Percentiles rank a stretch among this genome's conserved stretches.
Evolutionary conservation across 2,797 vertebrate genomes (phyloP).

Genomic region (Coregonus suidteri): DNA sequence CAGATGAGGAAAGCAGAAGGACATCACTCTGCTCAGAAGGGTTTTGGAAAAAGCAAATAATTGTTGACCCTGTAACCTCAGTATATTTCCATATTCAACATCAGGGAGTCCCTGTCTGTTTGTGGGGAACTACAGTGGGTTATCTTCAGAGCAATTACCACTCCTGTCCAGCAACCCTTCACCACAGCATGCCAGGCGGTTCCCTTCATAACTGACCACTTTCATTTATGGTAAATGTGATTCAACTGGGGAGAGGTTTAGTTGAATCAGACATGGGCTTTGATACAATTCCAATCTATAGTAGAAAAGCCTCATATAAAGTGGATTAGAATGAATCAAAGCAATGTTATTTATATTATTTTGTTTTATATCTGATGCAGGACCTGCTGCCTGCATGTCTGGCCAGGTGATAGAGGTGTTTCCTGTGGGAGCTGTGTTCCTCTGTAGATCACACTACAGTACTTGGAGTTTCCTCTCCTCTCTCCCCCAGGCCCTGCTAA

Average conservation of each 20-base stretch:
- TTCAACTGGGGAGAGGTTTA: neutral
- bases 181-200: no score
- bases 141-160: constrained; percentile 2
- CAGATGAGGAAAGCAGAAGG: constrained; percentile 75
- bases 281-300: neutral
- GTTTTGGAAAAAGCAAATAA: constrained; percentile 32
- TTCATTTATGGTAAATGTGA: neutral
- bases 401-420: neutral
- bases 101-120: constrained; percentile 52
- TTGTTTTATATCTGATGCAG: neutral
- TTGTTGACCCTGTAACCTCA: constrained; percentile 62
- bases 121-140: no score
- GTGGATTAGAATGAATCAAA: neutral
- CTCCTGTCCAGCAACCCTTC: constrained; percentile 10
- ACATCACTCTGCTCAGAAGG: constrained; percentile 62
- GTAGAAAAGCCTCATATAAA: neutral
- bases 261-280: neutral
- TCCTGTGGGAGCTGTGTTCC: neutral
- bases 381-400: neutral
- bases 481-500: neutral
- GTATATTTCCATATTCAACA: constrained; percentile 71
- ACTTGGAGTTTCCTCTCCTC: neutral
- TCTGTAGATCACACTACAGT: neutral
- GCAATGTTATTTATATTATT: neutral
- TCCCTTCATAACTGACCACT: neutral